phyloP scores from a whole-genome alignment of 2,888 invertebrate genomes.

The Tachystola acroxantha region DNA sequence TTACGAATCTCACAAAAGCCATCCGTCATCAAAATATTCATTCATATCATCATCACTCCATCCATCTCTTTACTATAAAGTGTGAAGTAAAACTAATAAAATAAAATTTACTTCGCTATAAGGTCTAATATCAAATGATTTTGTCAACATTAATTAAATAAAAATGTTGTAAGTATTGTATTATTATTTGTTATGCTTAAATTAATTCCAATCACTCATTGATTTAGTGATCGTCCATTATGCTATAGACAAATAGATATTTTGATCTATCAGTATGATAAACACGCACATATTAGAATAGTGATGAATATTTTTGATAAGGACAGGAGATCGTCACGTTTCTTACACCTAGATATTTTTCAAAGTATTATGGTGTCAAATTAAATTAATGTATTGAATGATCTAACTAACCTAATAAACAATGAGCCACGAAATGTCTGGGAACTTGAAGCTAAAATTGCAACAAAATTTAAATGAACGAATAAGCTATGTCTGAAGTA shows the following conservation, averaged over 20 bases:
- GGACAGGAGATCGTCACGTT: constrained; percentile 17
- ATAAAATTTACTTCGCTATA: too few species aligned
- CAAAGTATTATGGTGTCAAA: constrained; percentile 22
- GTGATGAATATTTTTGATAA: constrained; percentile 52
- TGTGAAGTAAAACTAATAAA: too few species aligned
- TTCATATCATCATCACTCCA: constrained; percentile 71
- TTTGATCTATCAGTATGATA: constrained; percentile 36
- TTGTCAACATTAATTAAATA: background rate
- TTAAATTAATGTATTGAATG: constrained; percentile 10
- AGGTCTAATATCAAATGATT: too few species aligned
- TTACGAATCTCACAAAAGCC: constrained; percentile 5
- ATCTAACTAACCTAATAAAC: too few species aligned
- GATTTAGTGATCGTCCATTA: constrained; percentile 34
- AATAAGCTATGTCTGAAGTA: too few species aligned
- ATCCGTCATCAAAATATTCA: constrained; percentile 30
- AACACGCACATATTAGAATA: constrained; percentile 57
- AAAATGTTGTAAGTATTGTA: constrained; percentile 8
- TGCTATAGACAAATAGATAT: too few species aligned
- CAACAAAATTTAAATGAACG: too few species aligned
- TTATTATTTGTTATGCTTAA: constrained; percentile 8
- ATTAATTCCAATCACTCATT: constrained; percentile 13
- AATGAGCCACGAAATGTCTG: too few species aligned
- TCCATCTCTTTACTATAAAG: constrained; percentile 34
- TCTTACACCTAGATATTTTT: constrained; percentile 16
- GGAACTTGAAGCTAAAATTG: too few species aligned